Evolutionary conservation across 2,888 invertebrate genomes (phyloP), one percentile per base, ranked within the genome.

Genomic region (Amorpha juglandis): DNA sequence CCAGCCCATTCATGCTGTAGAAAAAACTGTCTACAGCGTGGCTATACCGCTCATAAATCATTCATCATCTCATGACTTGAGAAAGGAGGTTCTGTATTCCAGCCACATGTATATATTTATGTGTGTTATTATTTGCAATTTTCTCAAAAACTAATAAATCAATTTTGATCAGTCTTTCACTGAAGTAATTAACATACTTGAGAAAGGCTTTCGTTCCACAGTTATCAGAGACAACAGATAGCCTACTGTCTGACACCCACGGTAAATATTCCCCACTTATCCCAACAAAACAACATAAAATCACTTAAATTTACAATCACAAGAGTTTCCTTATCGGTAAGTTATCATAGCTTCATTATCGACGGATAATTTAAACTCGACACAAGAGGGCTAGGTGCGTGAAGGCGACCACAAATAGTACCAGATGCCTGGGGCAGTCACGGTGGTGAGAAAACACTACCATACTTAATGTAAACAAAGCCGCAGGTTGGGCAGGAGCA

Each of bases 381-480:
- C 7, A 48, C 55, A 27, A 64, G 63, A 48, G 6, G 35, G 33
- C 65, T 48, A 62, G 50, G 48, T 51, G 62, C 27, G 64, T 58
- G 48, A 65, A 58, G 19, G 45, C 55, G 55, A 55, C 64, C 64
- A 47, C 58, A 51, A 27, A 4, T 16, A 19, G 51, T 21, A 62
- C 19, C 33, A 53, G 27, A 14, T 14, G 50, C 42, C 51, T 12
- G 16, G 12, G 51, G 65, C 50, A n/a, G 8, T 9, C 11, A 38
- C 35, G 47, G 38, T 52, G 21, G 8, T 27, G n/a, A 19, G 38
- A 38, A 45, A 63, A 63, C 35, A 45, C 21, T 11, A 51, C 50
- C n/a, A 35, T 1, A 35, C 21, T 82, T 80, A 84, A 87, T 86
- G 79, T 84, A 86, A 88, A 89, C 81, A 86, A 87, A 86, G 80